Conservation (phyloP, 2,113 vertebrate species). For the Hystrix brachyura region DNA sequence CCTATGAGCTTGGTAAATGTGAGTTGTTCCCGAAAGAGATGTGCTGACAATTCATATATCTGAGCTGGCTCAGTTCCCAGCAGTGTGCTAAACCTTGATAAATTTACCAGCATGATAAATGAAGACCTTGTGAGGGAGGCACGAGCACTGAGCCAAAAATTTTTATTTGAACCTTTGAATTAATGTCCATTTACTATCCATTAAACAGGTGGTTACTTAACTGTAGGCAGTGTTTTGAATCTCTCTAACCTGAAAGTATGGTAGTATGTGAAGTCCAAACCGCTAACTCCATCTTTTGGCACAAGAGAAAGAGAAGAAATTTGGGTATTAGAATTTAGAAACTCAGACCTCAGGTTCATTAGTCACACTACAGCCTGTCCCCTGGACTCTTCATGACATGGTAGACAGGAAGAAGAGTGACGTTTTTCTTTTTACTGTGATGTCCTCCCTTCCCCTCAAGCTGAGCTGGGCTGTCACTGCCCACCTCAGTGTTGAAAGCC, state of each 20-base stretch:
- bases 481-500: neutral
- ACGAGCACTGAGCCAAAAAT: neutral
- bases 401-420: neutral
- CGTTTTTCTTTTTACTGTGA: neutral
- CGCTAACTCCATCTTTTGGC: neutral
- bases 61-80: neutral
- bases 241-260: neutral
- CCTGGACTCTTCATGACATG: neutral
- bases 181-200: neutral
- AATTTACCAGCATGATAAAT: conserved; percentile 35
- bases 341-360: neutral
- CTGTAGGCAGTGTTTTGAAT: neutral
- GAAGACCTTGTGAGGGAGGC: conserved; percentile 27
- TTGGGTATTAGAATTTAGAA: neutral
- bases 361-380: neutral
- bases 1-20: neutral
- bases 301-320: neutral
- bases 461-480: neutral
- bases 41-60: conserved; percentile 19
- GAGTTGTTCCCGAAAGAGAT: conserved; percentile 32
- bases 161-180: conserved; percentile 63
- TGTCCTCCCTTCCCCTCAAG: neutral
- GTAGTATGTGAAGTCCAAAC: neutral
- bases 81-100: neutral
- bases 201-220: conserved; percentile 4